These are phyloP conservation scores for Acrocephalus kingi DNA, from an alignment of 2,113 vertebrate species.

Conservation along the genomic window DNA sequence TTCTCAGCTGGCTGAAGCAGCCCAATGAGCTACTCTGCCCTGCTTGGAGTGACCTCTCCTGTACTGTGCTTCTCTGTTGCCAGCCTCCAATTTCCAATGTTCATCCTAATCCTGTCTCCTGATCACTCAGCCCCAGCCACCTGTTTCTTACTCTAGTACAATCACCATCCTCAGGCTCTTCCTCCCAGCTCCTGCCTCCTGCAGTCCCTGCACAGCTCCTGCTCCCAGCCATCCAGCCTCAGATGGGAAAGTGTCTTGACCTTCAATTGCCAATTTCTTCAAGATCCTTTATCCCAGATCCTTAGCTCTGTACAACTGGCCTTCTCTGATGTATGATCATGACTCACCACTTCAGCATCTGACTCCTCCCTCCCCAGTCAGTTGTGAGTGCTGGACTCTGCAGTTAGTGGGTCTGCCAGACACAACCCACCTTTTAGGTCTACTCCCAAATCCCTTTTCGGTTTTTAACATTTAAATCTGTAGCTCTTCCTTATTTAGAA, in stretches of 20 bases:
- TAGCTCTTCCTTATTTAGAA: background rate
- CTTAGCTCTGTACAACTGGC: background rate
- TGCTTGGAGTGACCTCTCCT: background rate
- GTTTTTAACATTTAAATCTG: background rate
- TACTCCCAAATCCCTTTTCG: background rate
- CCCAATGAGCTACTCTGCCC: background rate
- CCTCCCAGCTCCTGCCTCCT: background rate
- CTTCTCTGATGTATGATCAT: background rate
- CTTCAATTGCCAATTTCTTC: background rate
- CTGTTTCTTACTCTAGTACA: background rate
- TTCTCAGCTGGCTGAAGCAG: background rate
- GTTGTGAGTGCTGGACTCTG: background rate
- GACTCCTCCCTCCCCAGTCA: background rate
- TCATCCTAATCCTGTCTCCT: background rate
- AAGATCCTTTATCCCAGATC: background rate
- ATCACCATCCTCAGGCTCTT: background rate
- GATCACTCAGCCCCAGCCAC: background rate
- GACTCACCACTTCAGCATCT: background rate
- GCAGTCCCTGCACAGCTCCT: background rate
- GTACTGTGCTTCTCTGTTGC: background rate
- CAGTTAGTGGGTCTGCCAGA: background rate
- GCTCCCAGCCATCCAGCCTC: background rate
- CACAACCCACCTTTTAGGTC: background rate
- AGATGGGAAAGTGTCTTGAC: background rate
- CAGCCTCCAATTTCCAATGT: background rate